These are phyloP conservation scores for Parotocinclus haroldoi DNA, from an alignment of 2,797 vertebrate genomes.

Conservation along the genomic window DNA sequence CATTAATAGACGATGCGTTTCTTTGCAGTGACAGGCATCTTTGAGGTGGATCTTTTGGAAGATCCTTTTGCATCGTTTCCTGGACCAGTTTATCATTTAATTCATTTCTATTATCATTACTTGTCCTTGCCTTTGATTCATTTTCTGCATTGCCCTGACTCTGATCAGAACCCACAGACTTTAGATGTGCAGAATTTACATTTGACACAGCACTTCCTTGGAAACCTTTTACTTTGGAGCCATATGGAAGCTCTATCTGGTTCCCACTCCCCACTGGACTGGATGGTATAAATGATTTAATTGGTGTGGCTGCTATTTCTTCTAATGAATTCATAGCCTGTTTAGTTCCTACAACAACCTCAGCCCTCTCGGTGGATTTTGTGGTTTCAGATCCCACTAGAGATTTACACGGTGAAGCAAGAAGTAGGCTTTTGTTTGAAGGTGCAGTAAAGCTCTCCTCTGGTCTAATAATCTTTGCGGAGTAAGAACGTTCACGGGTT, in stretches of 20 bases:
- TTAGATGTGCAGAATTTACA: slow-evolving; percentile 2
- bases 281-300: slow-evolving; percentile 20
- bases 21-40: slow-evolving; percentile 44
- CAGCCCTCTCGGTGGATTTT: background rate
- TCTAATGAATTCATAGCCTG: slow-evolving; percentile 11
- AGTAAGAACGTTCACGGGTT: slow-evolving; percentile 49
- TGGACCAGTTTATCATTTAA: slow-evolving; percentile 33
- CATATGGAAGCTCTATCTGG: slow-evolving; percentile 30
- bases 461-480: slow-evolving; percentile 47
- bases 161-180: slow-evolving; percentile 2
- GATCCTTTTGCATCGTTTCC: slow-evolving; percentile 26
- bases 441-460: slow-evolving; percentile 34
- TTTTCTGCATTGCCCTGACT: slow-evolving; percentile 6
- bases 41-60: slow-evolving; percentile 25
- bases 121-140: slow-evolving; percentile 32
- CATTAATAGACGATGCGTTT: slow-evolving; percentile 18
- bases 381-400: slow-evolving; percentile 25
- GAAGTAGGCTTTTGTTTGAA: slow-evolving; percentile 13
- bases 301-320: slow-evolving; percentile 7
- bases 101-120: slow-evolving; percentile 43
- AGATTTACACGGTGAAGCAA: slow-evolving; percentile 27
- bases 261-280: slow-evolving; percentile 37
- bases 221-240: slow-evolving; percentile 21
- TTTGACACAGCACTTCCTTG: slow-evolving; percentile 5
- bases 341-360: slow-evolving; percentile 1